phyloP scores from a whole-genome alignment of 2,888 invertebrate species.

The Protodeltote pygarga region DNA sequence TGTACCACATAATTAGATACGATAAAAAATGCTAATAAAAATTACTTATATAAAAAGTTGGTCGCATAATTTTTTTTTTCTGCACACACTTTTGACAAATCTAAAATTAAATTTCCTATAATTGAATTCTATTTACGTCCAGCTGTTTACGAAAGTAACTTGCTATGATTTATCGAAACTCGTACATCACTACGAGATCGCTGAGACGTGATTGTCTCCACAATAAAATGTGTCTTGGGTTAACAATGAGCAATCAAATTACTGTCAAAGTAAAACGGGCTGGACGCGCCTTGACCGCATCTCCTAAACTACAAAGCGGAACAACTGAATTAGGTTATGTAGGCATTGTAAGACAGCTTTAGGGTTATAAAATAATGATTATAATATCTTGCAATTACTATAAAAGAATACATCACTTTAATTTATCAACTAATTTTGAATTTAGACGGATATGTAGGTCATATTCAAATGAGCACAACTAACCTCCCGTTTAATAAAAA shows the following conservation, averaged over 20 bases:
- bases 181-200: conserved; percentile 43
- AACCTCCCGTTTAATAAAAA: conserved; percentile 50
- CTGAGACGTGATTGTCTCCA: conserved; percentile 72
- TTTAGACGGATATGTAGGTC: conserved; percentile 9
- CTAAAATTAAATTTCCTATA: too few relatives aligned
- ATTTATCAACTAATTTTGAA: too few relatives aligned
- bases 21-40: too few relatives aligned
- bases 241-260: conserved; percentile 85
- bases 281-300: conserved; percentile 67
- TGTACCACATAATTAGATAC: too few relatives aligned
- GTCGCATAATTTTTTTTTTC: too few relatives aligned
- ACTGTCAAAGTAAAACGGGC: conserved; percentile 65
- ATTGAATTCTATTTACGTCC: not conserved
- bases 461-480: conserved; percentile 44
- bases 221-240: conserved; percentile 76
- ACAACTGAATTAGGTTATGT: conserved; percentile 30
- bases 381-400: too few relatives aligned
- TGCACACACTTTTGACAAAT: too few relatives aligned
- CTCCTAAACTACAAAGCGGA: conserved; percentile 52
- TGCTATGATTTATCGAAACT: conserved; percentile 6
- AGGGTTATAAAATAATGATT: not conserved
- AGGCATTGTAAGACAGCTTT: conserved; percentile 1
- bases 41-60: too few relatives aligned
- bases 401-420: too few relatives aligned
- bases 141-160: not conserved